Base-by-base conservation (phyloP, 2,888 invertebrate genomes). In the Clistopyga incitator region DNA sequence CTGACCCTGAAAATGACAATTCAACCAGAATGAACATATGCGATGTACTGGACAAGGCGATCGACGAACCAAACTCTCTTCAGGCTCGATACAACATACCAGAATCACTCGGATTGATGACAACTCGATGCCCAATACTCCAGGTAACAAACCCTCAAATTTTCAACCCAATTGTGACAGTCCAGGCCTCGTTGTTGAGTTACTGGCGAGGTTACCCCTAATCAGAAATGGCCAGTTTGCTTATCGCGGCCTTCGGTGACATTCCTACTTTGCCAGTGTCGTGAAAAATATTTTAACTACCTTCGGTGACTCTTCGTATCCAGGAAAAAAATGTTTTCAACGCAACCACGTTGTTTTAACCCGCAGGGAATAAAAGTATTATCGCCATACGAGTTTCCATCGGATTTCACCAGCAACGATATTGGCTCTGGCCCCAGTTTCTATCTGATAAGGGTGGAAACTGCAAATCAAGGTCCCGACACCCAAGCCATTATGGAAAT, bases 101-200 rank as follows among this genome's bases (percentile, higher is more conserved):
- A n/a, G 70, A 65, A 15, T 15, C 71, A n/a, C 54, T 86, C 23
- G 85, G 84, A 6, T 76, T 86, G 4, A 45, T 54, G 10, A 78
- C 81, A n/a, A 18, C 47, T 0, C 45, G 45, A 13, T 86, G 86
- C 54, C 86, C 86, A 1, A 84, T 86, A n/a, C 3, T 20, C 18
- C 56, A 56, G 61, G 83, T 86, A 68, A 83, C 74, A 42, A 13
- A 38, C 65, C 45, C 45, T 67, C 8, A 11, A 50, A 3, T 38
- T 61, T 20, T 29, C 23, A 61, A 54, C 25, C n/a, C 13, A n/a
- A n/a, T n/a, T 15, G n/a, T 23, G 50, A 68, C 25, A 52, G 25
- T 54, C 18, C 11, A 47, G 4, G 13, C n/a, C 10, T 18, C 8
- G 10, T 67, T 67, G 10, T 38, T 38, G 2, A 38, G 38, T 38